Conservation (phyloP, 2,113 vertebrate species). For the Origma solitaria region DNA sequence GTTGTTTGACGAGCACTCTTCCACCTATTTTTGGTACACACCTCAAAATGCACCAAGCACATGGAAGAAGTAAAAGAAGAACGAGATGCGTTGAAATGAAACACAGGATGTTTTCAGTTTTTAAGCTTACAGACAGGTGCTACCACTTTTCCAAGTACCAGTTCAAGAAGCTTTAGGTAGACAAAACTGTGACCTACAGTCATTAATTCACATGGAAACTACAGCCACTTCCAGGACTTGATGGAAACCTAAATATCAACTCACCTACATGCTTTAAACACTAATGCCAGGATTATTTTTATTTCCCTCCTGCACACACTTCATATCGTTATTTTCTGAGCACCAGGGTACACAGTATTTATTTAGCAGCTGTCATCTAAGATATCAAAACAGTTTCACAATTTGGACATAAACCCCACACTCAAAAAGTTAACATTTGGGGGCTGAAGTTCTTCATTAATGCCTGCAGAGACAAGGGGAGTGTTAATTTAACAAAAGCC, state of each 20-base stretch:
- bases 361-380: neutral
- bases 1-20: neutral
- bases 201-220: neutral
- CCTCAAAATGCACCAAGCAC: neutral
- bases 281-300: neutral
- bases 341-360: neutral
- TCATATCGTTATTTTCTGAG: neutral
- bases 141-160: neutral
- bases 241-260: neutral
- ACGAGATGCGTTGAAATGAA: neutral
- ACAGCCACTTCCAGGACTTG: neutral
- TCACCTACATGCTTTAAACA: neutral
- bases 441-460: neutral
- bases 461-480: neutral
- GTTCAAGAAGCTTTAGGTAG: neutral
- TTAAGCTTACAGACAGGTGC: neutral
- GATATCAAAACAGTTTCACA: neutral
- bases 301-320: neutral
- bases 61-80: neutral
- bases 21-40: neutral
- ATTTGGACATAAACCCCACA: neutral
- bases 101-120: neutral
- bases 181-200: neutral
- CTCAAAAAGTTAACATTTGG: neutral
- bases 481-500: neutral